Evolutionary conservation across 2,113 vertebrate species (phyloP).

Genomic region (Lates calcarifer): DNA sequence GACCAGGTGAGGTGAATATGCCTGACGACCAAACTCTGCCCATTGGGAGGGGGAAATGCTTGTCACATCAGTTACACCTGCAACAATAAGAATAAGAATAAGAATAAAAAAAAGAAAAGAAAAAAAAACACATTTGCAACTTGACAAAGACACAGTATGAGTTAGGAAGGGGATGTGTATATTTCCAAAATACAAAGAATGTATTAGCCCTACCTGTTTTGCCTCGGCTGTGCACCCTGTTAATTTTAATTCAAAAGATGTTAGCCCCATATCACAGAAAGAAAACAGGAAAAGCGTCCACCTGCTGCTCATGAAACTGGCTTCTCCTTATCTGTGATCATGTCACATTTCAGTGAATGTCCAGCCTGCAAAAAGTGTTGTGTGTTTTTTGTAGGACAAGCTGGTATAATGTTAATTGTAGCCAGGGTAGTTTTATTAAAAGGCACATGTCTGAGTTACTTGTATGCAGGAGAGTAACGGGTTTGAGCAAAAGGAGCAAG

Average conservation of each 20-base stretch:
- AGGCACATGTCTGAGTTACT: background rate
- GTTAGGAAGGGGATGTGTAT: background rate
- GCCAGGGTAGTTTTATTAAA: background rate
- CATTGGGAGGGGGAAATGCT: too few species aligned
- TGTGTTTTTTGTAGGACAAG: background rate
- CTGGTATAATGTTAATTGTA: background rate
- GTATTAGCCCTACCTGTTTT: background rate
- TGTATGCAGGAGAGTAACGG: background rate
- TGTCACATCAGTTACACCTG: background rate
- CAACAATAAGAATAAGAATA: too few species aligned
- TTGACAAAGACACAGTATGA: background rate
- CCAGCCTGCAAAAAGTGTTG: background rate
- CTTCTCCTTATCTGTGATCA: background rate
- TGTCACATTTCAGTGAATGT: background rate
- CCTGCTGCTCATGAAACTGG: background rate
- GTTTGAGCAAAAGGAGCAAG: background rate
- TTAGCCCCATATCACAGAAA: background rate
- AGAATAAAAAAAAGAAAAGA: too few species aligned
- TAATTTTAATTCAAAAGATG: background rate
- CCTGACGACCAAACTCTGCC: too few species aligned
- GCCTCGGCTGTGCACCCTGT: background rate
- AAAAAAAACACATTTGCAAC: background rate
- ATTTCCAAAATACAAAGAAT: background rate
- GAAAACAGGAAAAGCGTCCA: background rate
- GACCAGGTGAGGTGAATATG: too few species aligned